These are phyloP conservation scores for Steromphala cineraria DNA, from an alignment of 2,888 invertebrate genomes.

Conservation along the genomic window DNA sequence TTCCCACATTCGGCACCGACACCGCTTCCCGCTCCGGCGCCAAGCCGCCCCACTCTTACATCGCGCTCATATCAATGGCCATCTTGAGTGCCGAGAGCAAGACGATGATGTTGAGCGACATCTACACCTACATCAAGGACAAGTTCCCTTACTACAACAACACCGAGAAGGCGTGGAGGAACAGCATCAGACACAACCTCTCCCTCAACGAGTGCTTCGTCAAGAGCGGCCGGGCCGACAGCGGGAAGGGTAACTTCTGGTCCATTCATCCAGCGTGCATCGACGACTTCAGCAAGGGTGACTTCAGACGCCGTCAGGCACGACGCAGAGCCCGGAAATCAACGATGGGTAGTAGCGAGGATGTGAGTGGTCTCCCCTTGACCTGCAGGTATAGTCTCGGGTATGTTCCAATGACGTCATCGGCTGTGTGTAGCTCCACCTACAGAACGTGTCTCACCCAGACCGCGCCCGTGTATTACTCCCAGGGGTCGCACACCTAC, in stretches of 20 bases:
- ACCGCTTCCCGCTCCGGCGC: neutral
- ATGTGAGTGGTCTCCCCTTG: neutral
- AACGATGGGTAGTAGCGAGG: conserved; percentile 24
- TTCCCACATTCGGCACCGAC: neutral
- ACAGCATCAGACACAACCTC: conserved; percentile 72
- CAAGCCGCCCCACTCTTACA: conserved; percentile 71
- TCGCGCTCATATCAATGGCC: conserved; percentile 73
- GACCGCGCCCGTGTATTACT: neutral
- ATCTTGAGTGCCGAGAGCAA: conserved; percentile 67
- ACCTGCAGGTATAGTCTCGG: conserved; percentile 42
- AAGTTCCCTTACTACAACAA: conserved; percentile 69
- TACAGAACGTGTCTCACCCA: conserved; percentile 20
- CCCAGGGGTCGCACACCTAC: neutral
- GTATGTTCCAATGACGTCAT: conserved; percentile 60
- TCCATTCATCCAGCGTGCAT: conserved; percentile 97
- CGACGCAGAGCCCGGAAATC: conserved; percentile 85
- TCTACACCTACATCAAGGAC: conserved; percentile 71
- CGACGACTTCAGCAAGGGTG: conserved; percentile 96
- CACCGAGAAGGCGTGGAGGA: conserved; percentile 70
- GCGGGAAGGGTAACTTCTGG: conserved; percentile 99
- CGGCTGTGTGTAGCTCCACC: conserved; percentile 46
- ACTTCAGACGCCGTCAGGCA: conserved; percentile 95
- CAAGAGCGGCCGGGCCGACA: conserved; percentile 76
- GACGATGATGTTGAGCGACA: conserved; percentile 70
- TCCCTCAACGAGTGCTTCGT: conserved; percentile 73